These are phyloP conservation scores for Buceros bicornis DNA, from an alignment of 2,797 vertebrate genomes.

Conservation along the genomic window DNA sequence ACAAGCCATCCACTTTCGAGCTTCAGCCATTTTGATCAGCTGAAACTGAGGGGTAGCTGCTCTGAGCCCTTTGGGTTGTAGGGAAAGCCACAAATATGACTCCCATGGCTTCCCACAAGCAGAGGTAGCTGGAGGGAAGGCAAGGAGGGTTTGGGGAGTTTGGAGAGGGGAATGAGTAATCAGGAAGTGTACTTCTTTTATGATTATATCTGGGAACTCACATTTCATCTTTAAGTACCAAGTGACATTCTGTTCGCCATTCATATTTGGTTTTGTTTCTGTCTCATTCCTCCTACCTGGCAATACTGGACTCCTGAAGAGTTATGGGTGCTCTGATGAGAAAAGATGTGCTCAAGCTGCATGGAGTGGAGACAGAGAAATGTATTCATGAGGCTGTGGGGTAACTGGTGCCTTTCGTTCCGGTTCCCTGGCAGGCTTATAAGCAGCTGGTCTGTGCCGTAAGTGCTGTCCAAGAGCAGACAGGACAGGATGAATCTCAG, in stretches of 20 bases:
- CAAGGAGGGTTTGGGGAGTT: neutral
- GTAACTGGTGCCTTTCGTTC: neutral
- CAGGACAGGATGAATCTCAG: neutral
- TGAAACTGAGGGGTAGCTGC: neutral
- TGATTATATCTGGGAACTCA: neutral
- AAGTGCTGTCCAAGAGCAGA: neutral
- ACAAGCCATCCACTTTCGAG: neutral
- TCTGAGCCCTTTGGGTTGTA: neutral
- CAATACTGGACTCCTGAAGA: neutral
- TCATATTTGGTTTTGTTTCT: neutral
- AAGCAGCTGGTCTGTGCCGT: neutral
- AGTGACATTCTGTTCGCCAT: neutral
- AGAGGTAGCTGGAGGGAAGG: neutral
- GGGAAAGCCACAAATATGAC: neutral
- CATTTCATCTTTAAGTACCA: neutral
- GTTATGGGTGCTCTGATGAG: neutral
- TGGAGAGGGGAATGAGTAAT: neutral
- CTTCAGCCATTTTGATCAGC: neutral
- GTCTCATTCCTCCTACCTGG: neutral
- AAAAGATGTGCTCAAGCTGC: neutral
- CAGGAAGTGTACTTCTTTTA: neutral
- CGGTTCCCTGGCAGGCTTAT: neutral
- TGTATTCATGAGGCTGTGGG: neutral
- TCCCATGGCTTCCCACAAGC: neutral
- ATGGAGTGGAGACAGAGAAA: neutral